phyloP scores from a whole-genome alignment of 2,113 vertebrate genomes.

The Siniperca chuatsi region DNA sequence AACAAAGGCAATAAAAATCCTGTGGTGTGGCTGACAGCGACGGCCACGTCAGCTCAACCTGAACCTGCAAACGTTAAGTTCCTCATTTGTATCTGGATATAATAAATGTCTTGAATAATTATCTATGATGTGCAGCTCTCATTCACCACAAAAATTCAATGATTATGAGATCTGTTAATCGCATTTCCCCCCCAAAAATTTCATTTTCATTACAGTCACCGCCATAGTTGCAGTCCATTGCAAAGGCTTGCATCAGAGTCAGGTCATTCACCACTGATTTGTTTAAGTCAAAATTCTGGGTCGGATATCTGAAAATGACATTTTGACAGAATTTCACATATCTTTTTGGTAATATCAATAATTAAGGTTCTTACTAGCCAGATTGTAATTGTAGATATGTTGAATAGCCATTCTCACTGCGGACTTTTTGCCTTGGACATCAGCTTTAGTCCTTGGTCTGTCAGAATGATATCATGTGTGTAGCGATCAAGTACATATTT shows the following conservation, averaged over 20 bases:
- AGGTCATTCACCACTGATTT: slow-evolving; percentile 9
- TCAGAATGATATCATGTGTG: neutral
- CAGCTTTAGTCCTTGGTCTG: neutral
- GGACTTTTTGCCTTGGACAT: neutral
- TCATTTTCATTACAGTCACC: neutral
- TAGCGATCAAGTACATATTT: neutral
- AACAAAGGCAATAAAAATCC: slow-evolving; percentile 47
- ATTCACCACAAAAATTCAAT: neutral
- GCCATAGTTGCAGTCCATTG: slow-evolving; percentile 21
- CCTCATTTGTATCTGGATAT: slow-evolving; percentile 3
- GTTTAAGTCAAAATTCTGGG: neutral
- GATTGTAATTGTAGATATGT: neutral
- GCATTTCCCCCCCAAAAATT: neutral
- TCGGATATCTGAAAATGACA: slow-evolving; percentile 2
- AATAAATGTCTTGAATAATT: slow-evolving; percentile 17
- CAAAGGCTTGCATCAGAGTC: slow-evolving; percentile 52
- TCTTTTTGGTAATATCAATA: neutral
- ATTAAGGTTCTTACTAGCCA: too few species aligned
- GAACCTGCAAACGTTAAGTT: neutral
- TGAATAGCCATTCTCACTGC: neutral
- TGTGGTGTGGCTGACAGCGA: neutral
- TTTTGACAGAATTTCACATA: too few species aligned
- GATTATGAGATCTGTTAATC: neutral
- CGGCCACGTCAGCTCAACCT: slow-evolving; percentile 13
- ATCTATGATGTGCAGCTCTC: neutral